Conservation (phyloP, 2,888 invertebrate species). For the Enoplolaimus lenunculus region DNA sequence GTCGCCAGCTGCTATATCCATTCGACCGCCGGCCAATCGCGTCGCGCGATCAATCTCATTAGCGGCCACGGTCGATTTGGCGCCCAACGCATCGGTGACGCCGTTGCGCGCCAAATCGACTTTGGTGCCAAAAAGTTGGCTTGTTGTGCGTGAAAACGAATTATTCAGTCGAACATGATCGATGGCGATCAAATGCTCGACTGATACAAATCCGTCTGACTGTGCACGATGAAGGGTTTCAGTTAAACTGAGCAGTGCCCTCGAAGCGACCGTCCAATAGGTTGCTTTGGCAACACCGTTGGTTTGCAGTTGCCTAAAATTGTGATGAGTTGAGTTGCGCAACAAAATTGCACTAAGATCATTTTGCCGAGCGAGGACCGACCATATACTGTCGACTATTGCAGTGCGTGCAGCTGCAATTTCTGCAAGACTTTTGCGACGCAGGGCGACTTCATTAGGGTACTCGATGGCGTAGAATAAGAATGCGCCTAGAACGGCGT, state of each 20-base stretch:
- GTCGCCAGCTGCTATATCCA: too few relatives aligned
- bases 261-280: background rate
- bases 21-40: too few relatives aligned
- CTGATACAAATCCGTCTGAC: background rate
- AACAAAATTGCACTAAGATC: background rate
- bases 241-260: background rate
- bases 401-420: background rate
- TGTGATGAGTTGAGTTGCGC: too few relatives aligned
- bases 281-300: background rate
- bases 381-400: background rate
- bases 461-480: slow-evolving; percentile 37
- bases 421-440: slow-evolving; percentile 14
- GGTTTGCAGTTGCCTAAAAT: too few relatives aligned
- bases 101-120: too few relatives aligned
- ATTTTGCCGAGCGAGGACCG: background rate
- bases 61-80: background rate
- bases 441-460: slow-evolving; percentile 32
- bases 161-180: background rate
- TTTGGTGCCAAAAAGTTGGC: too few relatives aligned
- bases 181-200: background rate
- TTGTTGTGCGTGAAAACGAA: background rate
- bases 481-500: slow-evolving; percentile 36
- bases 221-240: background rate
- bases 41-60: background rate
- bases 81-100: background rate